Evolutionary conservation across 2,888 invertebrate species (phyloP), one percentile per base, ranked within the genome.

Genomic region (Hirtodrosophila duncani): DNA sequence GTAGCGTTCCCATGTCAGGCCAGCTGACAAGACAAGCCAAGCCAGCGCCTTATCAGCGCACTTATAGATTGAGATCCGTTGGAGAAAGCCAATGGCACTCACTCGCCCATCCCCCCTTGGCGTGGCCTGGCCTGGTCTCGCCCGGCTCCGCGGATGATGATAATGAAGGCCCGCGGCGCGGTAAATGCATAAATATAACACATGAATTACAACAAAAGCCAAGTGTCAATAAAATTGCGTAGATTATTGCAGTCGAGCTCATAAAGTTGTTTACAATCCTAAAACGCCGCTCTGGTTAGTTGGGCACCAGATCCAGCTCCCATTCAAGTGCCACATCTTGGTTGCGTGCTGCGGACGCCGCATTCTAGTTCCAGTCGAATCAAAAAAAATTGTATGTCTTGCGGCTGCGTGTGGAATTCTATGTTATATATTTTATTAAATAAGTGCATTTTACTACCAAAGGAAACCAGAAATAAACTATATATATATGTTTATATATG

Each of bases 371-470:
- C 56, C 53, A 24, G 14, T 24, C 10, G 4, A 7, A 53, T 43
- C 23, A 34, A 31, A 10, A 18, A 20, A 4, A 20, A 6, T 13
- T 44, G 13, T 30, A 30, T 51, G 55, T 52, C 42, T 51, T 42
- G 43, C 39, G 65, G 67, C 69, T 64, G 46, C 75, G 53, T 55
- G 48, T 50, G 51, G 24, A 71, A 48, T 74, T 77, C 69, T 62
- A 78, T 82, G 80, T 63, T 70, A 77, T n/a, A n/a, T n/a, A n/a
- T 79, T 83, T 81, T 83, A 82, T 83, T 75, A 75, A 74, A 74
- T 67, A 80, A 82, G 80, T 72, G 72, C 82, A 82, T 75, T 80
- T 68, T 65, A 57, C 60, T 24, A 55, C 56, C 59, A 63, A 58
- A 26, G 51, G 36, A 46, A 29, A 38, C 24, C 34, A 29, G 21